Conservation (phyloP, 23 tunicate genomes). For the Styela clava region DNA sequence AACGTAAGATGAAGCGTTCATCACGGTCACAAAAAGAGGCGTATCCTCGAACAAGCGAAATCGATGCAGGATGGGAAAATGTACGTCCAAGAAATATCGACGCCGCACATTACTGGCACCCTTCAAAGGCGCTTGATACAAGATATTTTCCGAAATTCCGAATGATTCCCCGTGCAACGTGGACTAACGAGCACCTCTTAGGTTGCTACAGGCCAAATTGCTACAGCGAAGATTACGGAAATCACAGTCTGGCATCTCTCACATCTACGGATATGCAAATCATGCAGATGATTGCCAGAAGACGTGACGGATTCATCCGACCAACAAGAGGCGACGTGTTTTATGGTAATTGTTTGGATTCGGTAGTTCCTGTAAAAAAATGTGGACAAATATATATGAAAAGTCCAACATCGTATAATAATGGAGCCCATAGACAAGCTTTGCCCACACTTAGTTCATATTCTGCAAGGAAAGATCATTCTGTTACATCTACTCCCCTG, state of each 20-base stretch:
- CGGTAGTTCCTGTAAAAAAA: not conserved
- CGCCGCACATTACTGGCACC: not conserved
- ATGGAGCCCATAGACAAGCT: not conserved
- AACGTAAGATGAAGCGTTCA: not conserved
- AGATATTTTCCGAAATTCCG: constrained; percentile 31
- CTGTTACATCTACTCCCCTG: not conserved
- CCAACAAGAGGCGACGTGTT: constrained; percentile 23
- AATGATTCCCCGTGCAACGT: constrained; percentile 38
- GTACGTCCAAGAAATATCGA: not conserved
- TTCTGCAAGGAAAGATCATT: not conserved
- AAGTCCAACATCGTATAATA: not conserved
- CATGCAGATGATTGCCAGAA: constrained; percentile 23
- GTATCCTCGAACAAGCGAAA: not conserved
- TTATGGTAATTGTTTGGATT: not conserved
- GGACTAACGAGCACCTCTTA: constrained; percentile 1
- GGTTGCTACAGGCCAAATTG: not conserved
- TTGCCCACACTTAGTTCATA: not conserved
- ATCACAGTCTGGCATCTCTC: constrained; percentile 15
- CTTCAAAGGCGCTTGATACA: not conserved
- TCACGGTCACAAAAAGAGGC: not conserved
- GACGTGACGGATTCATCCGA: constrained; percentile 1
- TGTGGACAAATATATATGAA: not conserved
- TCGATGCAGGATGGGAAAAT: constrained; percentile 19
- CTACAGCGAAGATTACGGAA: constrained; percentile 5
- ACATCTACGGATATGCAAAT: constrained; percentile 27